phyloP scores from a whole-genome alignment of 1,140 invertebrate species.

The Scaptomyza montana region DNA sequence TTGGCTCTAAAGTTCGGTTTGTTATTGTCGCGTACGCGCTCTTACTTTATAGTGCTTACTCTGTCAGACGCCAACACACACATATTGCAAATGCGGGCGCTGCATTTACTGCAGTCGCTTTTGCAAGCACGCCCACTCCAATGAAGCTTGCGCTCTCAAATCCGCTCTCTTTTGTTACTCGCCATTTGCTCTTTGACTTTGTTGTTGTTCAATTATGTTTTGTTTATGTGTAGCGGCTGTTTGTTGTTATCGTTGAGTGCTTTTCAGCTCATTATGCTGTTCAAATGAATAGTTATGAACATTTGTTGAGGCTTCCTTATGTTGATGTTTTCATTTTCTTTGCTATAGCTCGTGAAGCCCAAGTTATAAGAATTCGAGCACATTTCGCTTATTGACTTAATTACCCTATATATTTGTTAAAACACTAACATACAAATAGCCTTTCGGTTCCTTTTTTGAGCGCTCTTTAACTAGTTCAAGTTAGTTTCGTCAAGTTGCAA shows the following conservation, averaged over 20 bases:
- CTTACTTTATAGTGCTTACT: conserved; percentile 6
- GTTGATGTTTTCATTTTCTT: conserved; percentile 5
- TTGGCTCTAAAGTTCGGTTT: conserved; percentile 61
- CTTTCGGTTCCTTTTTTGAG: conserved; percentile 30
- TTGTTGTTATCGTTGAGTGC: conserved; percentile 23
- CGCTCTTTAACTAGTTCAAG: conserved; percentile 40
- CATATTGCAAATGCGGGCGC: background rate
- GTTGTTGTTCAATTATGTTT: conserved; percentile 46
- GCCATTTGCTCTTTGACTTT: conserved; percentile 3
- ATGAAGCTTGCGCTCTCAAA: conserved; percentile 31
- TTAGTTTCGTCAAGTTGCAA: conserved; percentile 42
- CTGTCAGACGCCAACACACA: background rate
- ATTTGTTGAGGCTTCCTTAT: conserved; percentile 37
- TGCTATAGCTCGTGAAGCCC: conserved; percentile 29
- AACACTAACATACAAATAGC: background rate
- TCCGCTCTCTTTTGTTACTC: background rate
- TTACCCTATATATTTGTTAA: conserved; percentile 28
- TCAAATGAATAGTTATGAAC: conserved; percentile 29
- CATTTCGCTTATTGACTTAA: conserved; percentile 45
- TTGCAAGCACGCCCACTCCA: conserved; percentile 40
- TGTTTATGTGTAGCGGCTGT: conserved; percentile 41
- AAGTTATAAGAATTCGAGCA: conserved; percentile 32
- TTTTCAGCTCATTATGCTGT: conserved; percentile 33
- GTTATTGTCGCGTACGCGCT: conserved; percentile 54
- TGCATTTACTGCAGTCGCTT: conserved; percentile 33